phyloP scores from a whole-genome alignment of 2,888 invertebrate genomes.

The Pollenia griseotomentosa region DNA sequence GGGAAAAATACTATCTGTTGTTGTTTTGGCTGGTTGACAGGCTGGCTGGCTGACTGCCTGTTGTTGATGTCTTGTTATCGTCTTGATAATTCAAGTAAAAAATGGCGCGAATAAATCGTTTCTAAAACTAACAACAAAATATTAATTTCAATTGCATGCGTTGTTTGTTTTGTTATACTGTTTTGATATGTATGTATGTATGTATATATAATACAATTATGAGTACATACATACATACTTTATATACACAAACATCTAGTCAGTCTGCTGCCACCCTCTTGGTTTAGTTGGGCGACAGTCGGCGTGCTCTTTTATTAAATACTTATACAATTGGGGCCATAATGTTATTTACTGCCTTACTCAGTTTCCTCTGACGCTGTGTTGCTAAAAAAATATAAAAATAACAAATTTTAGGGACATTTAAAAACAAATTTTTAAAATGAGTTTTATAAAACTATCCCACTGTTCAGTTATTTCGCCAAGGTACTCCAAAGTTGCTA shows the following conservation, averaged over 20 bases:
- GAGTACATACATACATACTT: neutral
- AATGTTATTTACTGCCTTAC: constrained; percentile 11
- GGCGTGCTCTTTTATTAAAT: neutral
- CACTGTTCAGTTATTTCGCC: no score
- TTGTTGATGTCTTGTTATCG: constrained; percentile 30
- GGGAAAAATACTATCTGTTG: constrained; percentile 27
- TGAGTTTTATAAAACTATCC: no score
- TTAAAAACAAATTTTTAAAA: no score
- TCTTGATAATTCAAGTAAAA: constrained; percentile 46
- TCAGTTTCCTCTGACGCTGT: neutral
- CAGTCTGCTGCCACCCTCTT: constrained; percentile 40
- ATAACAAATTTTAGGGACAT: no score
- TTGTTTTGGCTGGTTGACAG: constrained; percentile 25
- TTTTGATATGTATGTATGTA: no score
- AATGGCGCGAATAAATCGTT: constrained; percentile 60
- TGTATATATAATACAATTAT: neutral
- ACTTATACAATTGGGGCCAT: constrained; percentile 45
- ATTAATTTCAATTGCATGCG: constrained; percentile 9
- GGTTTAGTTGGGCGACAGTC: constrained; percentile 38
- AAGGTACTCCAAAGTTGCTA: no score
- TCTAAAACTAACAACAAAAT: constrained; percentile 28
- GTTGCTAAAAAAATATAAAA: no score
- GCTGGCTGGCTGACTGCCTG: neutral
- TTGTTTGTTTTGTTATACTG: neutral
- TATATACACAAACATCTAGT: neutral